Percentiles rank a stretch among this genome's conserved stretches.
Conservation (phyloP, 2,797 vertebrate species). For the Limnodromus scolopaceus region DNA sequence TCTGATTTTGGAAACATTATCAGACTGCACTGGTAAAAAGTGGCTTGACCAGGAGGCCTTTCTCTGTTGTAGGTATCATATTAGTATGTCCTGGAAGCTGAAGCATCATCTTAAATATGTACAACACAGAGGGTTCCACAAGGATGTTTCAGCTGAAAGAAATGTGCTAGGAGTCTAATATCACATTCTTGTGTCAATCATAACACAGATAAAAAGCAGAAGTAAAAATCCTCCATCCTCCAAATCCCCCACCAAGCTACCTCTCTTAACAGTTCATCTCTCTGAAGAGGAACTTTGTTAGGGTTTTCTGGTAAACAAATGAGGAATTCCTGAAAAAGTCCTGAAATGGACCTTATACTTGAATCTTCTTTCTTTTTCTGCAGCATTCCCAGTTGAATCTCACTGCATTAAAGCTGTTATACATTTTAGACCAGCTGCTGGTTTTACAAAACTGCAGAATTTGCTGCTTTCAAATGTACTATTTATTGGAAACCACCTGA, state of each 20-base stretch:
- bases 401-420: not conserved
- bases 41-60: not conserved
- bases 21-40: not conserved
- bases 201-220: not conserved
- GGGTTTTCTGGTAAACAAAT: not conserved
- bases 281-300: not conserved
- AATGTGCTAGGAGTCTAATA: not conserved
- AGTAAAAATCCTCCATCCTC: not conserved
- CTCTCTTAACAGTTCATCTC: not conserved
- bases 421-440: not conserved
- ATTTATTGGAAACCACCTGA: not conserved
- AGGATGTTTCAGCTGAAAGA: not conserved
- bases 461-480: not conserved
- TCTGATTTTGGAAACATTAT: conserved; percentile 29
- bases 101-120: not conserved
- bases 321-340: not conserved
- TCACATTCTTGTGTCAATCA: not conserved
- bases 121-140: not conserved
- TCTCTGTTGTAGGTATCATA: not conserved
- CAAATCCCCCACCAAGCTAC: not conserved
- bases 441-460: not conserved
- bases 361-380: not conserved
- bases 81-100: not conserved
- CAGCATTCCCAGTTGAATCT: not conserved
- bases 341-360: not conserved